Base-by-base conservation (phyloP, 92 coral and sea anemone species). In the Heteractis magnifica region DNA sequence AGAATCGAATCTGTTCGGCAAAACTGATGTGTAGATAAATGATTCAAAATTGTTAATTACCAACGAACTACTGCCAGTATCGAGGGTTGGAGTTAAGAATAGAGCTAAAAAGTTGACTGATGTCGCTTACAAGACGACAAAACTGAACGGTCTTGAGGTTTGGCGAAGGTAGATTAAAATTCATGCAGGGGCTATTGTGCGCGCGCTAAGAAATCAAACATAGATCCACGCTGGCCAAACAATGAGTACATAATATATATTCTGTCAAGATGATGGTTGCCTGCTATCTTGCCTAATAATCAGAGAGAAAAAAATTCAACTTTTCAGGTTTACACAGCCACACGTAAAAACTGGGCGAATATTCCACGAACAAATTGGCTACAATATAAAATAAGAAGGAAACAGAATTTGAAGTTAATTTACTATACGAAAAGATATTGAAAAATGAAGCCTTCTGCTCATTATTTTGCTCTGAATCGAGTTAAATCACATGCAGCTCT, bases 281-380 rank as follows among this genome's bases (percentile, higher is more conserved):
- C 26, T 62, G 70, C 70, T 62, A 62, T 62, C 70, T 62, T 62
- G 70, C 18, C 23, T 62, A 62, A 58, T n/a, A 62, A 62, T 62
- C 23, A 62, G 20, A 18, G n/a, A 10, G 23, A 15, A 58, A 9
- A 55, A 62, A n/a, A 62, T 62, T 62, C 70, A 62, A 6, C 21
- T 18, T n/a, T 62, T 62, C 9, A 62, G 70, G 59, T 9, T 4
- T 23, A 62, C 26, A 16, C 70, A 62, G 6, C 18, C 23, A 62
- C 6, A 62, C 20, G 26, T 9, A 5, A 9, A 62, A 62, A 18
- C 20, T 62, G 70, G 20, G 12, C 70, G 12, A 62, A 62, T 62
- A 18, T 62, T 62, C 23, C 20, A 4, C 70, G 23, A n/a, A 62
- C 8, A 3, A 62, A 62, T n/a, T 62, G 70, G 20, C 20, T 62